Conservation (phyloP, 2,113 vertebrate species). For the Leptobrachium ailaonicum region DNA sequence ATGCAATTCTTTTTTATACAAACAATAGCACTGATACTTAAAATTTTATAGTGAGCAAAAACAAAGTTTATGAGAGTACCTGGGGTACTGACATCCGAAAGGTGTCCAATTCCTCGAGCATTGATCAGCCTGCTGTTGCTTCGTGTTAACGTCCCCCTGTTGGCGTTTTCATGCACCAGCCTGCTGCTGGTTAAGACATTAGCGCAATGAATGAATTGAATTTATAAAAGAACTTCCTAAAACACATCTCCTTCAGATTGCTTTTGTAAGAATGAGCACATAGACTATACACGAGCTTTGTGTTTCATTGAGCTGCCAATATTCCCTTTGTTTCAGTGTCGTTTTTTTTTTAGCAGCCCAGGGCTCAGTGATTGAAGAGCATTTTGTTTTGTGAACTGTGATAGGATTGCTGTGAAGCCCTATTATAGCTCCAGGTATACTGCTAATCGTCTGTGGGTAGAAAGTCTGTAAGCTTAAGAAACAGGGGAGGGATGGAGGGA, state of each 20-base stretch:
- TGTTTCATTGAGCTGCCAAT: background rate
- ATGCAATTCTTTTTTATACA: too few relatives aligned
- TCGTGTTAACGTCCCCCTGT: too few relatives aligned
- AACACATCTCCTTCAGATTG: background rate
- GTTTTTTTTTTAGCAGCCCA: conserved; percentile 16
- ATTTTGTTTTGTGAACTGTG: conserved; percentile 41
- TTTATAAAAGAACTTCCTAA: background rate
- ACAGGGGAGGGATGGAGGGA: conserved; percentile 4
- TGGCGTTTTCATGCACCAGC: background rate
- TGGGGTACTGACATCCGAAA: too few relatives aligned
- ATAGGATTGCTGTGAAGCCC: conserved; percentile 19
- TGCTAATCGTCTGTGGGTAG: conserved; percentile 20
- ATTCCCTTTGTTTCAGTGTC: background rate
- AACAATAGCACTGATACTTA: too few relatives aligned
- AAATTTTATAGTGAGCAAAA: too few relatives aligned
- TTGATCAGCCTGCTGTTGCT: too few relatives aligned
- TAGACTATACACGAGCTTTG: background rate
- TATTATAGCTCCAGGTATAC: conserved; percentile 24
- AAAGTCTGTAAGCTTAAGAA: conserved; percentile 24
- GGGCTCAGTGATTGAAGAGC: conserved; percentile 33
- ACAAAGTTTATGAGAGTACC: too few relatives aligned
- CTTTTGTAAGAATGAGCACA: background rate
- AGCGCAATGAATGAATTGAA: background rate
- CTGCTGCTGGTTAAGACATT: background rate
- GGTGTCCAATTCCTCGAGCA: too few relatives aligned